Evolutionary conservation across 2,113 vertebrate genomes (phyloP), one percentile per base, ranked within the genome.

Genomic region (Lagenorhynchus albirostris): DNA sequence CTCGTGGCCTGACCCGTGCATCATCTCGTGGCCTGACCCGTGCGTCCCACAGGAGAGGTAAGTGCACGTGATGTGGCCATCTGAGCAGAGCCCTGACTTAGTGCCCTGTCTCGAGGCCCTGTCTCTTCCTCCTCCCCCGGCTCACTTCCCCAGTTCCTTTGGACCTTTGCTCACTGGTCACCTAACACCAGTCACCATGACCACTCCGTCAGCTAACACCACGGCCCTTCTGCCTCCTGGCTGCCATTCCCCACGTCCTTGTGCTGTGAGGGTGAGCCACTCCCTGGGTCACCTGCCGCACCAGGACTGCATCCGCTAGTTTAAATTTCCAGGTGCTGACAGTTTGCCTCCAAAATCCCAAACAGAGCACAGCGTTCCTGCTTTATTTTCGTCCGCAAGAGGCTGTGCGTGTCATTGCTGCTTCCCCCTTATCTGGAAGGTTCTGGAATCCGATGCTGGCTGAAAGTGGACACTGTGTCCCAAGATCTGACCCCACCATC

Each of bases 51-150:
- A 7, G 79, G 79, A 60, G 53, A 33, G 14, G 20, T 4, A 1
- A 10, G 29, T 23, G 70, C 29, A 3, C 5, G 4, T 13, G 55
- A 12, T 12, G 21, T 2, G 11, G 13, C 53, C 1, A 1, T 15
- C 29, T 47, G 12, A 62, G 70, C 5, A 25, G 53, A 33, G 41
- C 5, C 18, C 55, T 2, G 53, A 62, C 70, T 47, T 13, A 17
- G 20, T 25, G 86, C 23, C 36, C 70, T 3, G 6, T 25, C 21
- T 47, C 13, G 10, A n/a, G 71, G 38, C 55, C 38, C 14, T 25
- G 0, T 33, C 55, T 47, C 70, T 31, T 63, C 26, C 14, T n/a
- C 20, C 29, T n/a, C 38, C 1, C 60, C 60, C 8, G 0, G 70
- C 86, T 33, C 9, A 12, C 25, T 73, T 31, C 67, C 8, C 68